phyloP scores from a whole-genome alignment of 2,888 invertebrate species.

The Rotaria macrura region DNA sequence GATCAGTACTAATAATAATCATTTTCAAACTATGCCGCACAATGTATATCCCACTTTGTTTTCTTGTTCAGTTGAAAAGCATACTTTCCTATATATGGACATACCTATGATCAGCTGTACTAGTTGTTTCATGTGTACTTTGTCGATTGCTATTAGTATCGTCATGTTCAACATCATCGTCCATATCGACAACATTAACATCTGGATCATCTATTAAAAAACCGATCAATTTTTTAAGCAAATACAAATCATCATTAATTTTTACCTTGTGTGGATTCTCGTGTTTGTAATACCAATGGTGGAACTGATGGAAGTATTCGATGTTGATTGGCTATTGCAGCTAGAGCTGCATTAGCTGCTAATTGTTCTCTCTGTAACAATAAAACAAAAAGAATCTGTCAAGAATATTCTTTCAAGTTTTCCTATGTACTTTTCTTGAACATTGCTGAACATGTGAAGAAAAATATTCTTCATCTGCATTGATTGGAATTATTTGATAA shows the following conservation, averaged over 20 bases:
- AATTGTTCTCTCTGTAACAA: slow-evolving; percentile 22
- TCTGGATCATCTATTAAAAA: background rate
- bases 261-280: background rate
- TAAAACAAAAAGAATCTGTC: background rate
- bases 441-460: slow-evolving; percentile 19
- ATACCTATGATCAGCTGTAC: background rate
- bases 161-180: background rate
- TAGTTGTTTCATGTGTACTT: background rate
- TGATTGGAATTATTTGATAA: background rate
- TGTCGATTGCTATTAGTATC: background rate
- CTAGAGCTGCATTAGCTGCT: background rate
- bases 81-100: no score
- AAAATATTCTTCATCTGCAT: slow-evolving; percentile 19
- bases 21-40: no score
- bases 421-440: background rate
- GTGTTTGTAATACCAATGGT: background rate
- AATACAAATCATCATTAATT: no score
- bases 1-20: no score
- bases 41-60: no score
- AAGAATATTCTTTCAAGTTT: background rate
- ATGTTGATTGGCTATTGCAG: background rate
- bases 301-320: background rate
- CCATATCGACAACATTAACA: slow-evolving; percentile 13
- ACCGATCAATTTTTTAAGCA: background rate
- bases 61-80: no score